A percentile compares a stretch with the other conserved stretches of the same genome.
Evolutionary conservation across 2,888 invertebrate genomes (phyloP).

Genomic region (Hypomecis atomaria): DNA sequence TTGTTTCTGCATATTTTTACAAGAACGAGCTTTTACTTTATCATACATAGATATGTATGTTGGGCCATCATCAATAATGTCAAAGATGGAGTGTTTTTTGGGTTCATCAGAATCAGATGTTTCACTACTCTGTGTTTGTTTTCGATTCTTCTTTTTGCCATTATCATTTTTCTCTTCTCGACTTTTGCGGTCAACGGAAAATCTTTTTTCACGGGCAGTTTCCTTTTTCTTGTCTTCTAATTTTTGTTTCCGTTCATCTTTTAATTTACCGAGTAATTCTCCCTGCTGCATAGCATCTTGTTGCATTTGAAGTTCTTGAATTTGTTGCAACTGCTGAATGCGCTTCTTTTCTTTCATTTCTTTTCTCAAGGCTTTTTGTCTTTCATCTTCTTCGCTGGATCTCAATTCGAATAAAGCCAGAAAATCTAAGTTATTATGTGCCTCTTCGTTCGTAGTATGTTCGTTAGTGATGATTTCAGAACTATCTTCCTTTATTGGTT

Average conservation of each 20-base stretch:
- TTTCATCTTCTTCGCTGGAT: slow-evolving; percentile 86
- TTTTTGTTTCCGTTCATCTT: slow-evolving; percentile 75
- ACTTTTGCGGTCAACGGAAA: slow-evolving; percentile 81
- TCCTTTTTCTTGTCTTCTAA: slow-evolving; percentile 79
- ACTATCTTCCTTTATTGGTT: slow-evolving; percentile 59
- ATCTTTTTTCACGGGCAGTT: slow-evolving; percentile 74
- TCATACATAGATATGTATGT: slow-evolving; percentile 99
- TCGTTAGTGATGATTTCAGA: slow-evolving; percentile 59
- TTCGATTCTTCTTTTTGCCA: slow-evolving; percentile 74
- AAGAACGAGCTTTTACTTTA: slow-evolving; percentile 96
- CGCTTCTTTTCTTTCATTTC: slow-evolving; percentile 85
- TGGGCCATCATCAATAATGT: slow-evolving; percentile 94
- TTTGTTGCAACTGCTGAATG: slow-evolving; percentile 79
- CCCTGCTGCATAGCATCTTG: slow-evolving; percentile 75
- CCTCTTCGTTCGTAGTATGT: slow-evolving; percentile 54
- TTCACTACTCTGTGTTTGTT: slow-evolving; percentile 85
- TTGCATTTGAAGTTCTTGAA: slow-evolving; percentile 80
- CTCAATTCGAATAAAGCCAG: slow-evolving; percentile 84
- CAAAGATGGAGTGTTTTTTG: slow-evolving; percentile 96
- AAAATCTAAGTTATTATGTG: slow-evolving; percentile 84
- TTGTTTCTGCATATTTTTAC: slow-evolving; percentile 96
- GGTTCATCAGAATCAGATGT: slow-evolving; percentile 92
- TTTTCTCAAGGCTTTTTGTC: slow-evolving; percentile 80
- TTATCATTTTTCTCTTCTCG: slow-evolving; percentile 76
- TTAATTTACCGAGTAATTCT: slow-evolving; percentile 68